These are phyloP conservation scores for Microdon myrmicae DNA, from an alignment of 2,888 invertebrate species.

Conservation along the genomic window DNA sequence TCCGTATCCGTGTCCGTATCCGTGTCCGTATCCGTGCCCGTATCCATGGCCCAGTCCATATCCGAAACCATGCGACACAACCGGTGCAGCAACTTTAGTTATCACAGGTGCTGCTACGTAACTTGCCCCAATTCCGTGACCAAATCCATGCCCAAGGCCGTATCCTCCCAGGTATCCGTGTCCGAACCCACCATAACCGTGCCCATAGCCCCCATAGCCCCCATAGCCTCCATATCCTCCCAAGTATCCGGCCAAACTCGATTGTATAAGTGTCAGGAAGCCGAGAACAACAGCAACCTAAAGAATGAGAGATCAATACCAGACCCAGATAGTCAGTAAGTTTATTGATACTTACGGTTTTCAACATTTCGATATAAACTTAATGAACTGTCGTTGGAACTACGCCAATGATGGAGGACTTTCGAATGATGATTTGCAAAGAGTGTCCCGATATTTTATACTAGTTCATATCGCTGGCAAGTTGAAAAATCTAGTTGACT, in stretches of 20 bases:
- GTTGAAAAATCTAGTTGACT: neutral
- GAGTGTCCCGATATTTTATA: slow-evolving; percentile 31
- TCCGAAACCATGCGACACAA: slow-evolving; percentile 55
- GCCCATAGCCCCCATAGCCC: slow-evolving; percentile 45
- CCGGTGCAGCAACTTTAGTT: slow-evolving; percentile 52
- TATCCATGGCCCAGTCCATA: slow-evolving; percentile 57
- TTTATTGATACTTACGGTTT: slow-evolving; percentile 52
- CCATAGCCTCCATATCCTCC: slow-evolving; percentile 53
- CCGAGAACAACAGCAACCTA: slow-evolving; percentile 56
- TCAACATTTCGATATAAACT: slow-evolving; percentile 52
- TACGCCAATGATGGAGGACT: slow-evolving; percentile 37
- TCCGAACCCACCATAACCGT: slow-evolving; percentile 50
- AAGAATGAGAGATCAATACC: slow-evolving; percentile 6
- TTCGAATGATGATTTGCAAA: slow-evolving; percentile 37
- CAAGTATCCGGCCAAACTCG: slow-evolving; percentile 53
- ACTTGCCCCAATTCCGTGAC: slow-evolving; percentile 54
- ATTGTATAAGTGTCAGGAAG: slow-evolving; percentile 56
- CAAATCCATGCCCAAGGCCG: slow-evolving; percentile 10
- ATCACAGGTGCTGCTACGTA: slow-evolving; percentile 52
- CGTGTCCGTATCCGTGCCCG: slow-evolving; percentile 55
- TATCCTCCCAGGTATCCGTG: slow-evolving; percentile 30
- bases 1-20: slow-evolving; percentile 52
- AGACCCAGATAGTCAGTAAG: neutral
- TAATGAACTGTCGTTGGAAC: slow-evolving; percentile 19
- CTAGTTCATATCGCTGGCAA: slow-evolving; percentile 1